Conservation (phyloP, 2,113 vertebrate species). For the Saimiri boliviensis region DNA sequence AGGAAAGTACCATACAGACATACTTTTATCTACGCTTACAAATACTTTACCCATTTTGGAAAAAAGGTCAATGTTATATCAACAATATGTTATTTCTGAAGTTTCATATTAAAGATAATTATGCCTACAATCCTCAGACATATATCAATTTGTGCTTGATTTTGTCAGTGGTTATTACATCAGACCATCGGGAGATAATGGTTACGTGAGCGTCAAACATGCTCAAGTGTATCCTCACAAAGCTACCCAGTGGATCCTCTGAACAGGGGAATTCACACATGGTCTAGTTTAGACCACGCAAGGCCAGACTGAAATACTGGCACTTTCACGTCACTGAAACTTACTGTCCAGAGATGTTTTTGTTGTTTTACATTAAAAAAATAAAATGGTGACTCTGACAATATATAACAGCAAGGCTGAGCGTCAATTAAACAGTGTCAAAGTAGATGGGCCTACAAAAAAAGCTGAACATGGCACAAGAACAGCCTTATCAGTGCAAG, state of each 20-base stretch:
- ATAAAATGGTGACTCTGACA: background rate
- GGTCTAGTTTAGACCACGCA: background rate
- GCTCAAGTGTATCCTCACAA: background rate
- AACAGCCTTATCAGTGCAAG: background rate
- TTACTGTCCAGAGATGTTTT: background rate
- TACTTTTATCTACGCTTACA: background rate
- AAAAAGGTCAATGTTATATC: background rate
- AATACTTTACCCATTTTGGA: conserved; percentile 4
- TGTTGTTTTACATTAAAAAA: background rate
- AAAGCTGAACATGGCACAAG: background rate
- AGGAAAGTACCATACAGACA: background rate
- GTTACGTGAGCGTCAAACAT: background rate
- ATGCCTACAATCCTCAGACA: background rate
- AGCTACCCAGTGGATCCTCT: background rate
- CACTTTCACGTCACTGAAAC: background rate
- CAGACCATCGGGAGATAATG: background rate
- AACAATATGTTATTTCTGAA: background rate
- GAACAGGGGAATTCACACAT: background rate
- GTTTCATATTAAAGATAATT: background rate
- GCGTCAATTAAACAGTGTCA: background rate
- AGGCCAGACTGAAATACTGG: background rate
- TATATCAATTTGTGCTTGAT: background rate
- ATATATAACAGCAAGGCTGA: background rate
- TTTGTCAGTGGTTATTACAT: background rate
- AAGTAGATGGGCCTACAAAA: background rate